Evolutionary conservation across 2,888 invertebrate genomes (phyloP).

Genomic region (Chaitophorus viminalis): DNA sequence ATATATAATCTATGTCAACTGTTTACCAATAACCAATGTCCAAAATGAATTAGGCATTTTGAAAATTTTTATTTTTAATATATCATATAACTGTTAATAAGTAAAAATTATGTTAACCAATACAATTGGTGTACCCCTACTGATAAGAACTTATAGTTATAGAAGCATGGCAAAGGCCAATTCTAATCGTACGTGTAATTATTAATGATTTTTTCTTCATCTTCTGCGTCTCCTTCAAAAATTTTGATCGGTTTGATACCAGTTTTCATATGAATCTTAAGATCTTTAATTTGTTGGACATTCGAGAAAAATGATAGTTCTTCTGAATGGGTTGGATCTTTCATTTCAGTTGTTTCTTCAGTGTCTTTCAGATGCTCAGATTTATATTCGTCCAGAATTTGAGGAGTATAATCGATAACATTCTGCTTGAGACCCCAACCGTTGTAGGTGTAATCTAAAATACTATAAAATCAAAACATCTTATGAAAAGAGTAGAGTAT

Average conservation of each 20-base stretch:
- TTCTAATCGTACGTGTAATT: background rate
- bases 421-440: slow-evolving; percentile 38
- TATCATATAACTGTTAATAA: no score
- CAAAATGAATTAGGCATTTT: no score
- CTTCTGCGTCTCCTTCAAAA: background rate
- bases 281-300: background rate
- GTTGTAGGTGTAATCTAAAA: slow-evolving; percentile 25
- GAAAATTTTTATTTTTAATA: no score
- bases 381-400: background rate
- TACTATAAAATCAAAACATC: background rate
- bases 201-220: background rate
- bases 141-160: no score
- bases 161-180: no score
- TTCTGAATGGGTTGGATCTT: slow-evolving; percentile 18
- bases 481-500: background rate
- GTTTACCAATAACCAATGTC: no score
- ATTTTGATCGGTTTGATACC: background rate
- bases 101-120: background rate
- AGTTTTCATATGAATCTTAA: background rate
- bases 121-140: no score
- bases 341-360: background rate
- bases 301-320: background rate
- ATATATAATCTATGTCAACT: no score
- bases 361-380: background rate
- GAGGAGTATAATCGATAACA: background rate